Percentiles rank a stretch among this genome's conserved stretches.
These are phyloP conservation scores for Gouania willdenowi DNA, from an alignment of 2,797 vertebrate species.

Conservation along the genomic window DNA sequence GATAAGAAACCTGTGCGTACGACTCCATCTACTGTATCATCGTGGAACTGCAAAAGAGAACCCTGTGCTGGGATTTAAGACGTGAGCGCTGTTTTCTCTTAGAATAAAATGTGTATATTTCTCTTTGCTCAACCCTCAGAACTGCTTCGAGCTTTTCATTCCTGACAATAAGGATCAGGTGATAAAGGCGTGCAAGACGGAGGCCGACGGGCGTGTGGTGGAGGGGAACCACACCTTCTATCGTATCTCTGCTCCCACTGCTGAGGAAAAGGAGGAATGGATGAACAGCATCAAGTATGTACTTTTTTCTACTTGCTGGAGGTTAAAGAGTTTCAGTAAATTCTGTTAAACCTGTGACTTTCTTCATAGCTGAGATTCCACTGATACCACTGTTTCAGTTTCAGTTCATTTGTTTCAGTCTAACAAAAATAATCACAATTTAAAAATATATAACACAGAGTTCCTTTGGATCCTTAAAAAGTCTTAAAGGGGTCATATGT, in stretches of 20 bases:
- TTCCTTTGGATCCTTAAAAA: no score
- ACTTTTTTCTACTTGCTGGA: not conserved
- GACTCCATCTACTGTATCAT: slow-evolving; percentile 35
- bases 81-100: no score
- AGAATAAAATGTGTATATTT: not conserved
- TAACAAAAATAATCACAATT: no score
- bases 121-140: slow-evolving; percentile 65
- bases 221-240: slow-evolving; percentile 97
- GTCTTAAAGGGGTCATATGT: no score
- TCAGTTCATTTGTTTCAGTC: no score
- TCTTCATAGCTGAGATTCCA: no score
- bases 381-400: no score
- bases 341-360: no score
- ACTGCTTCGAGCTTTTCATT: slow-evolving; percentile 97
- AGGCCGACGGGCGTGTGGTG: slow-evolving; percentile 95
- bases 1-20: slow-evolving; percentile 92
- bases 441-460: no score
- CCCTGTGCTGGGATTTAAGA: no score
- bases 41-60: not conserved
- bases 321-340: no score
- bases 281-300: slow-evolving; percentile 93
- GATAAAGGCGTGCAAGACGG: slow-evolving; percentile 97
- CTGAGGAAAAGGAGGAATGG: slow-evolving; percentile 95
- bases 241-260: slow-evolving; percentile 90
- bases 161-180: slow-evolving; percentile 96